Base-by-base conservation (phyloP, 2,113 vertebrate species). In the Cricetomys ansorgei region DNA sequence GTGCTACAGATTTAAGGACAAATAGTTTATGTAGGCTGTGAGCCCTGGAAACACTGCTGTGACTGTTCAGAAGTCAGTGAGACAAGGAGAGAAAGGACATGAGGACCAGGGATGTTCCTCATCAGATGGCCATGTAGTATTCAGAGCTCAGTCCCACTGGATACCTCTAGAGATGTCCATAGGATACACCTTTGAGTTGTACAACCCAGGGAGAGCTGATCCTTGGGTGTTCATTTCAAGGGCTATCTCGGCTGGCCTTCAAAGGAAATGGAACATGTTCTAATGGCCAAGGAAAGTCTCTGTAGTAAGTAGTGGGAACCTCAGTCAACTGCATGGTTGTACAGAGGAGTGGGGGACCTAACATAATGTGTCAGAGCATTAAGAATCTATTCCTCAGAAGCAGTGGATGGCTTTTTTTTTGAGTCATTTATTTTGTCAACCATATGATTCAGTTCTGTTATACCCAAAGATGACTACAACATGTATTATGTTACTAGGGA, bases 391-490 rank as follows among this genome's bases (percentile, higher is more conserved):
- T 75, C 25, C 17, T 7, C 50, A 53, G 65, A 76, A 37, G 70
- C 79, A 50, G 34, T 62, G 50, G 50, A n/a, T 91, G 70, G 13
- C 37, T 87, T 87, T 69, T 84, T n/a, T 59, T 7, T 50, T 50
- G 57, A 57, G 43, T 76, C 45, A 29, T 81, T 88, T 77, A 83
- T 85, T 95, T 89, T 89, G 27, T 89, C 70, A 93, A 80, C 77
- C 21, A 11, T 85, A 53, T 59, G 48, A 89, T 85, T 84, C n/a
- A 31, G 70, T 62, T 89, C 83, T 72, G 13, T 31, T 69, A n/a
- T 73, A 80, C 75, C 77, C 62, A 94, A 96, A 95, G 77, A 40
- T 93, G 93, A 89, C 81, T 87, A 43, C 69, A 91, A 69, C 53
- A 85, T 93, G 73, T 80, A 37, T 55, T 29, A 55, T n/a, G 23